Evolutionary conservation across 2,113 vertebrate genomes (phyloP).

Genomic region (Pteruthius melanotis): DNA sequence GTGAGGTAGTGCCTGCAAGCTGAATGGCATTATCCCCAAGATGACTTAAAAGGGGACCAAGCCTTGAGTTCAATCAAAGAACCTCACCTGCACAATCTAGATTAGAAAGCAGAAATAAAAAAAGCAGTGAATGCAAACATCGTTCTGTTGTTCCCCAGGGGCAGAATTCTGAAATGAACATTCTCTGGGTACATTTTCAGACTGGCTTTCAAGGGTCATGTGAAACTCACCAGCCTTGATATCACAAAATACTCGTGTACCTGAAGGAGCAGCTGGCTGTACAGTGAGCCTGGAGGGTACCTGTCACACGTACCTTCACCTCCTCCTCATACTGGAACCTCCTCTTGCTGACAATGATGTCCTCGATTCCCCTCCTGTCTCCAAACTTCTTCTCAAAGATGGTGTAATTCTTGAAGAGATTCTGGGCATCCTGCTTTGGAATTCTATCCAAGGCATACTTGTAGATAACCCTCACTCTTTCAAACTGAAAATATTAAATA

Average conservation of each 20-base stretch:
- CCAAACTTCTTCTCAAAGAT: constrained; percentile 99
- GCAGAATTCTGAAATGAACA: not conserved
- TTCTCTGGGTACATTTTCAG: not conserved
- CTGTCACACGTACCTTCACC: constrained; percentile 82
- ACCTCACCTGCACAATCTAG: not conserved
- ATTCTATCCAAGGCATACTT: constrained; percentile 95
- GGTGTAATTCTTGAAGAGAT: constrained; percentile 98
- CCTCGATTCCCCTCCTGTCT: constrained; percentile 93
- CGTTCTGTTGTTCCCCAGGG: rapidly evolving
- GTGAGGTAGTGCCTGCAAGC: not conserved
- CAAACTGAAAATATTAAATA: constrained; percentile 80
- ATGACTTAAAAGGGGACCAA: not conserved
- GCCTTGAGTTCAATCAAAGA: not conserved
- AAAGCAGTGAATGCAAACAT: not conserved
- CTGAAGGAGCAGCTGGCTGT: not conserved
- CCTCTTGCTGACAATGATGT: constrained; percentile 96
- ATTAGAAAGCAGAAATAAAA: not conserved
- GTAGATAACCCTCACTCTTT: constrained; percentile 95
- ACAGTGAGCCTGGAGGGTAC: not conserved
- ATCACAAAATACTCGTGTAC: rapidly evolving
- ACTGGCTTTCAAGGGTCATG: not conserved
- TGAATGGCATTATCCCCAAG: not conserved
- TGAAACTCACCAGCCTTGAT: not conserved
- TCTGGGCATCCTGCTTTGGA: constrained; percentile 92
- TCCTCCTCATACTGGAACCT: constrained; percentile 98